These are phyloP conservation scores for Zaprionus lachaisei DNA, from an alignment of 1,140 invertebrate species.

Conservation along the genomic window DNA sequence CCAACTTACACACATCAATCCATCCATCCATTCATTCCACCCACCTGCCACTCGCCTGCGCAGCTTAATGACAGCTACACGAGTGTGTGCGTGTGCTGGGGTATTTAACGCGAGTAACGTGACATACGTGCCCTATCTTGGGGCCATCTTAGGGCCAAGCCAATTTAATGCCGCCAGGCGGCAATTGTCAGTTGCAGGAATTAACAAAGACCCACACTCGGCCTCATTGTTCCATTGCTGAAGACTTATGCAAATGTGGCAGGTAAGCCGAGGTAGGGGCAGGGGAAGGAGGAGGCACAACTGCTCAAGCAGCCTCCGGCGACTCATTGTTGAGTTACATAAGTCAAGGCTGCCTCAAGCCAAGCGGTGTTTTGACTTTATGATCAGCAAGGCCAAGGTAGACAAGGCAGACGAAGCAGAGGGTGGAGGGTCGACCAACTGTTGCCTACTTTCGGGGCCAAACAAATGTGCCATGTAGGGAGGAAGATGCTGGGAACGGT, in stretches of 20 bases:
- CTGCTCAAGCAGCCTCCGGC: conserved; percentile 18
- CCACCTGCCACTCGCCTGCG: conserved; percentile 24
- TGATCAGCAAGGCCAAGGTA: conserved; percentile 31
- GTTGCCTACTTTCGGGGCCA: conserved; percentile 51
- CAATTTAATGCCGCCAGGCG: conserved; percentile 38
- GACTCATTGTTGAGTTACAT: conserved; percentile 33
- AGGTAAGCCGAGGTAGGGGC: conserved; percentile 2
- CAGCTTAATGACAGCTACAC: conserved; percentile 62
- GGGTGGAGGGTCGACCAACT: conserved; percentile 28
- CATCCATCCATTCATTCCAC: neutral
- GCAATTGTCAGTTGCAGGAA: conserved; percentile 67
- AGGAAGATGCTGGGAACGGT: neutral
- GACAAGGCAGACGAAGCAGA: neutral
- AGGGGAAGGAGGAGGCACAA: neutral
- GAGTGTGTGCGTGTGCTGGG: neutral
- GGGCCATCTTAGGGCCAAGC: conserved; percentile 18
- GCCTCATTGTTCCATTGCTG: conserved; percentile 49
- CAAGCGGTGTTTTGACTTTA: conserved; percentile 48
- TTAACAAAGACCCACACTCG: conserved; percentile 60
- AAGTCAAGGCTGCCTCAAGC: conserved; percentile 40
- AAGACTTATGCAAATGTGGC: conserved; percentile 58
- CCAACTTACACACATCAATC: neutral
- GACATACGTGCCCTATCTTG: conserved; percentile 71
- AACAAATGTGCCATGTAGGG: conserved; percentile 18
- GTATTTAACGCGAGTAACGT: conserved; percentile 21